phyloP scores from a whole-genome alignment of 1,140 invertebrate genomes.

The Oppia nitens region DNA sequence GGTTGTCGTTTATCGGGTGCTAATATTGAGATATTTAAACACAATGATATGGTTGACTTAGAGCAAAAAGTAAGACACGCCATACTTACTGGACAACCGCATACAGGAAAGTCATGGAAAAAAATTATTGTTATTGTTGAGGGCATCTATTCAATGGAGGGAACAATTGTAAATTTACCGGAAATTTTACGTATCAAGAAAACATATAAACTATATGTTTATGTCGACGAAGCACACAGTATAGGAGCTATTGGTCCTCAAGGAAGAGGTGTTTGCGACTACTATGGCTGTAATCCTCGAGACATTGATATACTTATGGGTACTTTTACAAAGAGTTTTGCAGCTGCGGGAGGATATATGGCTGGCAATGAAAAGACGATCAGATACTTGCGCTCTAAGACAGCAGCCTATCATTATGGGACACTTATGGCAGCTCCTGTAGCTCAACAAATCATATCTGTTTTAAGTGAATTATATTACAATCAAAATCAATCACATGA shows the following conservation, averaged over 20 bases:
- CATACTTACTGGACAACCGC: conserved; percentile 59
- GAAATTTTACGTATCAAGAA: conserved; percentile 80
- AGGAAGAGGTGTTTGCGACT: conserved; percentile 77
- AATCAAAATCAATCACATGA: conserved; percentile 27
- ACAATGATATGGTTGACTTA: conserved; percentile 67
- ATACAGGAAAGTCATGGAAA: conserved; percentile 59
- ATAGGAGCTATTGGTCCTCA: conserved; percentile 75
- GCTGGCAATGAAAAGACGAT: conserved; percentile 67
- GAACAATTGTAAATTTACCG: conserved; percentile 75
- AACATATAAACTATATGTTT: conserved; percentile 86
- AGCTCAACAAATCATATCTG: conserved; percentile 69
- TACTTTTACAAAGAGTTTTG: conserved; percentile 87
- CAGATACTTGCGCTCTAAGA: conserved; percentile 54
- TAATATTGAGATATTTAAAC: conserved; percentile 70
- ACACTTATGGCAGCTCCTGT: conserved; percentile 75
- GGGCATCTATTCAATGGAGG: conserved; percentile 92
- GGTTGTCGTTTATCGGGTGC: conserved; percentile 76
- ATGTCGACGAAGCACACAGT: conserved; percentile 91
- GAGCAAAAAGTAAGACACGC: conserved; percentile 52
- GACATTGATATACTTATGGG: conserved; percentile 97
- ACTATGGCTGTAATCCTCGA: conserved; percentile 56
- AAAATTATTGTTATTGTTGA: conserved; percentile 90
- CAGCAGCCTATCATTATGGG: conserved; percentile 75
- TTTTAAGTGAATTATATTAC: conserved; percentile 6
- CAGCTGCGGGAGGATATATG: conserved; percentile 88